Evolutionary conservation across 1,140 invertebrate species (phyloP).

Genomic region (Diprion similis): DNA sequence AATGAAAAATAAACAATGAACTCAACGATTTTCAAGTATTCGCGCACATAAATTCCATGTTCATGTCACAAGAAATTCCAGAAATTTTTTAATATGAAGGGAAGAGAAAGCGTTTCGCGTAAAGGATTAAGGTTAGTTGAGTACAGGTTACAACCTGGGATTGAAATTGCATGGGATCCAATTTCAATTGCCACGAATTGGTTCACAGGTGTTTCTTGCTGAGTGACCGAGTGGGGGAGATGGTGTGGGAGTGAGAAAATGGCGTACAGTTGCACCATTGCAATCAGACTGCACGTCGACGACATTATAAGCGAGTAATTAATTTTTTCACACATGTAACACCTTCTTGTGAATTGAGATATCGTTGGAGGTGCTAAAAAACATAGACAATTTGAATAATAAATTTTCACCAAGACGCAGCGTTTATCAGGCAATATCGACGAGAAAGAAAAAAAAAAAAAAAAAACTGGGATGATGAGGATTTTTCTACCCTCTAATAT

Average conservation of each 20-base stretch:
- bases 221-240: neutral
- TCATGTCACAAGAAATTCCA: too few species aligned
- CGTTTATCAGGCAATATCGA: neutral
- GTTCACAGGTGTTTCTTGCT: neutral
- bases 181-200: slow-evolving; percentile 7
- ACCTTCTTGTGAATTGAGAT: too few species aligned
- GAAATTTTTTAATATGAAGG: too few species aligned
- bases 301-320: too few species aligned
- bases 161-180: neutral
- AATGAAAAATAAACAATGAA: too few species aligned
- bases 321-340: too few species aligned
- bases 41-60: too few species aligned
- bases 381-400: neutral
- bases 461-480: neutral
- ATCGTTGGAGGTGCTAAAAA: too few species aligned
- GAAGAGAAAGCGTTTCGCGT: too few species aligned
- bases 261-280: neutral
- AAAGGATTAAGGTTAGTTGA: too few species aligned
- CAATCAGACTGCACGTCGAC: too few species aligned
- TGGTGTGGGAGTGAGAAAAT: neutral
- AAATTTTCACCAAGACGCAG: neutral
- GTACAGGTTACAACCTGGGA: neutral
- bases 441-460: neutral
- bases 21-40: too few species aligned
- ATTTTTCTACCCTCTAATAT: neutral